Conservation (phyloP, 2,797 vertebrate genomes). For the Pogoniulus pusillus region DNA sequence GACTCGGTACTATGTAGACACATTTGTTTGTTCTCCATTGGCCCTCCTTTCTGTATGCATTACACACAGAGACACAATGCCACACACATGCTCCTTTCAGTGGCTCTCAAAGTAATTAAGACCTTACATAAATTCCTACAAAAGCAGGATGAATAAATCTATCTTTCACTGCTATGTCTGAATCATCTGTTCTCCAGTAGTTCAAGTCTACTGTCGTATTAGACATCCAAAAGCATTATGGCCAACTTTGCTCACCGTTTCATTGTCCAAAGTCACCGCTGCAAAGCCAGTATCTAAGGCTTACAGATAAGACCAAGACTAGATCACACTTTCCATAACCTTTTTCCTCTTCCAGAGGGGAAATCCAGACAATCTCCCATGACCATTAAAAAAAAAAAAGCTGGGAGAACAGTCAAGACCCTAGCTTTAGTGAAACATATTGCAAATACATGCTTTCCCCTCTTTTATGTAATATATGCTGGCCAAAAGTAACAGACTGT, state of each 20-base stretch:
- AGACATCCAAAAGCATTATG: not conserved
- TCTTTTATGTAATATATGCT: not conserved
- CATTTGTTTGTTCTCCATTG: not conserved
- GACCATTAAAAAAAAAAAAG: not conserved
- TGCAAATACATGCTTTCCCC: not conserved
- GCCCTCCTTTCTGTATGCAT: rapidly evolving
- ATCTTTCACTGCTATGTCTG: not conserved
- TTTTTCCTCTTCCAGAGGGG: not conserved
- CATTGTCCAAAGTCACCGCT: not conserved
- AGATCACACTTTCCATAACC: not conserved
- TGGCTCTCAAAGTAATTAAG: not conserved
- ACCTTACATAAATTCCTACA: not conserved
- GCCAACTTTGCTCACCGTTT: not conserved
- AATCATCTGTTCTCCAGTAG: not conserved
- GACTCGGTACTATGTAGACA: rapidly evolving
- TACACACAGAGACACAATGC: not conserved
- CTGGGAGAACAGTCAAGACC: not conserved
- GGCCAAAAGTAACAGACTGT: not conserved
- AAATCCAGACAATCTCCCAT: not conserved
- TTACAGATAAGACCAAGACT: not conserved
- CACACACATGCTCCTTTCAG: not conserved
- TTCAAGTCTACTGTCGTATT: not conserved
- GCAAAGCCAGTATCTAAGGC: not conserved
- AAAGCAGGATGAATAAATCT: not conserved
- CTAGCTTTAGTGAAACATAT: not conserved